A percentile compares a stretch with the other conserved stretches of the same genome.
Evolutionary conservation across 2,113 vertebrate genomes (phyloP).

Genomic region (Pterocles gutturalis): DNA sequence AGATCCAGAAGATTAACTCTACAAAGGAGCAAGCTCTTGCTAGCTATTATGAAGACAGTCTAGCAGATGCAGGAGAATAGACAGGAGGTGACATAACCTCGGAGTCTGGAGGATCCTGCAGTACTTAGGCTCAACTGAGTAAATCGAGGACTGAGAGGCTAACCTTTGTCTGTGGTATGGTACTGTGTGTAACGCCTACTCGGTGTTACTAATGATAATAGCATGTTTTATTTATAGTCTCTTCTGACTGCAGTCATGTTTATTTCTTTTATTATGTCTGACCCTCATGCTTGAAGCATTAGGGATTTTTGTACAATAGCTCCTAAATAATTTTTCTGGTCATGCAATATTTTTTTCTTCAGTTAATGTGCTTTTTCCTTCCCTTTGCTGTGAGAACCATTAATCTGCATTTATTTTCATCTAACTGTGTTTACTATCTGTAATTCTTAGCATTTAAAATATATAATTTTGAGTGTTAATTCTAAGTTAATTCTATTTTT

Average conservation of each 20-base stretch:
- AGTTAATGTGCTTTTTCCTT: neutral
- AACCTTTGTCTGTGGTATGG: neutral
- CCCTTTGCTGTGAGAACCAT: neutral
- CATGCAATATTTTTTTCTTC: neutral
- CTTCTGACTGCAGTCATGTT: neutral
- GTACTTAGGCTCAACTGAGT: neutral
- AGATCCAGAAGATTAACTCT: neutral
- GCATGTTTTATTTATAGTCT: neutral
- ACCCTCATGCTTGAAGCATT: neutral
- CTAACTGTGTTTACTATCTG: neutral
- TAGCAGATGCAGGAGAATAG: neutral
- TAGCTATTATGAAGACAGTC: no score
- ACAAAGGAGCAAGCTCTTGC: neutral
- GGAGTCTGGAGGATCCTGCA: neutral
- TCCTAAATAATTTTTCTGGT: neutral
- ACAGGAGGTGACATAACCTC: neutral
- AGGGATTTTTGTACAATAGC: neutral
- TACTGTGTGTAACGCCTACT: neutral
- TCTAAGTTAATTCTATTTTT: neutral
- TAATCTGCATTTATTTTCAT: neutral
- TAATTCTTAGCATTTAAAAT: neutral
- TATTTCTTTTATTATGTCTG: neutral
- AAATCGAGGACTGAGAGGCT: neutral
- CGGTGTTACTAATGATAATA: neutral
- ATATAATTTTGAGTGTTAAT: neutral